phyloP scores from a whole-genome alignment of 2,888 invertebrate genomes.

The Cartodere bifasciata region DNA sequence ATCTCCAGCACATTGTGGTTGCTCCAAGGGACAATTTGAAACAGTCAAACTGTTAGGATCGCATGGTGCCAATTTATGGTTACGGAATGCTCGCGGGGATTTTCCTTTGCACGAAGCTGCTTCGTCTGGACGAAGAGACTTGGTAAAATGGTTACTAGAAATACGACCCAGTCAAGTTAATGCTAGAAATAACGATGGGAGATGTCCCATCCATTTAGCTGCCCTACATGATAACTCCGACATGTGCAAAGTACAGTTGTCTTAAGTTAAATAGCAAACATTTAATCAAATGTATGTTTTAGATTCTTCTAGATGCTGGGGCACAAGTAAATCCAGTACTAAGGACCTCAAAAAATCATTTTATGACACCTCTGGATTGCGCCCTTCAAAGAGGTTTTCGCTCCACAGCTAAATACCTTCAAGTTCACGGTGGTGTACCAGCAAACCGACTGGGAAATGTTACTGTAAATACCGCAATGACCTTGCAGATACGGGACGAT shows the following conservation, averaged over 20 bases:
- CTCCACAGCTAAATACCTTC: constrained; percentile 85
- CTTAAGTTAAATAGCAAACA: constrained; percentile 1
- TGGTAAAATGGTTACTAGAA: constrained; percentile 78
- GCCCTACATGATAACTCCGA: constrained; percentile 89
- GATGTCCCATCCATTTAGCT: constrained; percentile 87
- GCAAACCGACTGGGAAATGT: constrained; percentile 48
- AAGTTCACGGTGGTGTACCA: constrained; percentile 79
- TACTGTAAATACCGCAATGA: constrained; percentile 18
- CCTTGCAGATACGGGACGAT: constrained; percentile 29
- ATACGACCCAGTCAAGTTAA: constrained; percentile 74
- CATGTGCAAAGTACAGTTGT: constrained; percentile 59
- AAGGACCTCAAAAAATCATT: constrained; percentile 68
- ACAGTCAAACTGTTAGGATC: constrained; percentile 52
- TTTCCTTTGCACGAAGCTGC: constrained; percentile 94
- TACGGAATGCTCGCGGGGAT: constrained; percentile 87
- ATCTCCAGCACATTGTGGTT: constrained; percentile 89
- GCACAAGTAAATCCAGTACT: constrained; percentile 78
- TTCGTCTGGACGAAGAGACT: constrained; percentile 75
- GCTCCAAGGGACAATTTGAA: constrained; percentile 83
- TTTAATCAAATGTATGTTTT: constrained; percentile 15
- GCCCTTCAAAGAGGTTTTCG: constrained; percentile 76
- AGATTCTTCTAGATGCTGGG: constrained; percentile 68
- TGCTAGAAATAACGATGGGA: constrained; percentile 84
- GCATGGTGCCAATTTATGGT: constrained; percentile 80
- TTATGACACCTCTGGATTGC: constrained; percentile 84